phyloP scores from a whole-genome alignment of 2,113 vertebrate species.

The Brachionichthys hirsutus region DNA sequence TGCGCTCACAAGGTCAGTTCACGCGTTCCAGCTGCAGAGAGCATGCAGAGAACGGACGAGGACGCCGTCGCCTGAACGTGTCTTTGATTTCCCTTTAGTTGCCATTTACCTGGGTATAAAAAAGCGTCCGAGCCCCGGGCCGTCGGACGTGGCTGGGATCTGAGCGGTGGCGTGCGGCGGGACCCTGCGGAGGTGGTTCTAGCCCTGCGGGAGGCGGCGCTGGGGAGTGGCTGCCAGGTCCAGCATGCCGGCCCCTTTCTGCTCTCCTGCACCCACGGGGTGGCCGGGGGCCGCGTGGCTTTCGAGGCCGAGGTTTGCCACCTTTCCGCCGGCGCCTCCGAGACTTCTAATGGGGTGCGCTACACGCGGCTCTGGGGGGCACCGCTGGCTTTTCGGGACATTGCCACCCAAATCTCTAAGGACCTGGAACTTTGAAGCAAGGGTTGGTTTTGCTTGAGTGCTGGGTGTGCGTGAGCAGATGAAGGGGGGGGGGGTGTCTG shows the following conservation, averaged over 20 bases:
- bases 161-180: slow-evolving; percentile 76
- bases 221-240: slow-evolving; percentile 83
- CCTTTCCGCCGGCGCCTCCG: slow-evolving; percentile 79
- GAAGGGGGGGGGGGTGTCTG: slow-evolving; percentile 29
- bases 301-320: slow-evolving; percentile 90
- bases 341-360: slow-evolving; percentile 83
- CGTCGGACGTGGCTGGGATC: slow-evolving; percentile 83
- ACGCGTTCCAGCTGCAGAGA: background rate
- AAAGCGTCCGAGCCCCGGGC: slow-evolving; percentile 82
- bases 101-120: slow-evolving; percentile 97
- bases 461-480: slow-evolving; percentile 32
- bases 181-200: slow-evolving; percentile 85
- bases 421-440: slow-evolving; percentile 82
- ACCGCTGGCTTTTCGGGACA: slow-evolving; percentile 85
- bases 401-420: slow-evolving; percentile 86
- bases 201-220: slow-evolving; percentile 84
- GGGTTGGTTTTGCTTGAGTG: slow-evolving; percentile 35
- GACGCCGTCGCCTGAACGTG: background rate
- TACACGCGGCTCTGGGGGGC: slow-evolving; percentile 86
- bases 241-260: slow-evolving; percentile 87
- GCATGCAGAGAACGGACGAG: background rate
- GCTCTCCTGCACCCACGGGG: slow-evolving; percentile 86
- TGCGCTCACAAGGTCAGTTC: slow-evolving; percentile 90
- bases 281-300: slow-evolving; percentile 81
- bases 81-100: slow-evolving; percentile 68